Evolutionary conservation across 1,140 invertebrate genomes (phyloP).

Genomic region (Cheumatopsyche charites): DNA sequence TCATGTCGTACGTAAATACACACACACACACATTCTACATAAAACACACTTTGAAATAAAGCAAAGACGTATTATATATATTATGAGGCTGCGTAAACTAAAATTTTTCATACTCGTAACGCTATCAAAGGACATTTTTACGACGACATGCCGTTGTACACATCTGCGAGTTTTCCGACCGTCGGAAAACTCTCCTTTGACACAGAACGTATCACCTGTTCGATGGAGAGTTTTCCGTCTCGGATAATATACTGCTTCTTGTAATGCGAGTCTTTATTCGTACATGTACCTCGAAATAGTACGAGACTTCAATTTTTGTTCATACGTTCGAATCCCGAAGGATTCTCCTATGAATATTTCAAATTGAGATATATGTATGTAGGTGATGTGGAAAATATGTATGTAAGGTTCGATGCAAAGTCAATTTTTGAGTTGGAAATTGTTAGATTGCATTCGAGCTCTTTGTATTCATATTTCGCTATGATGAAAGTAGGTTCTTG

Average conservation of each 20-base stretch:
- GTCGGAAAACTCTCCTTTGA: neutral
- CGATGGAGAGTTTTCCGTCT: neutral
- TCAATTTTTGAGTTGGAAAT: no score
- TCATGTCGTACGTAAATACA: neutral
- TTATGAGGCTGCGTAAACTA: slow-evolving; percentile 4
- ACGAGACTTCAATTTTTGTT: slow-evolving; percentile 7
- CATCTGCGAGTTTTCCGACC: neutral
- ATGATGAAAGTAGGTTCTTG: no score
- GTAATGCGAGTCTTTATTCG: no score
- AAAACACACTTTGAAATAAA: no score
- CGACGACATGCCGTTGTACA: neutral
- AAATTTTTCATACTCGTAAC: slow-evolving; percentile 16
- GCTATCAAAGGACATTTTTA: slow-evolving; percentile 13
- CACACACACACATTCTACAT: neutral
- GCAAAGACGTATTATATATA: neutral
- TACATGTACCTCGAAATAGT: no score
- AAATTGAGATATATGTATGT: no score
- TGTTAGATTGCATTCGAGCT: no score
- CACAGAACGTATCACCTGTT: slow-evolving; percentile 5
- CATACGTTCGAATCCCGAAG: neutral
- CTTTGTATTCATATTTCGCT: no score
- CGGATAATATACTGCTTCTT: no score
- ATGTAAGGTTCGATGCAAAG: no score
- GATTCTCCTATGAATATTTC: neutral
- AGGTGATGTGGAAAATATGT: no score